Base-by-base conservation (phyloP, 2,113 vertebrate genomes). In the Corythornis madagascariensis region DNA sequence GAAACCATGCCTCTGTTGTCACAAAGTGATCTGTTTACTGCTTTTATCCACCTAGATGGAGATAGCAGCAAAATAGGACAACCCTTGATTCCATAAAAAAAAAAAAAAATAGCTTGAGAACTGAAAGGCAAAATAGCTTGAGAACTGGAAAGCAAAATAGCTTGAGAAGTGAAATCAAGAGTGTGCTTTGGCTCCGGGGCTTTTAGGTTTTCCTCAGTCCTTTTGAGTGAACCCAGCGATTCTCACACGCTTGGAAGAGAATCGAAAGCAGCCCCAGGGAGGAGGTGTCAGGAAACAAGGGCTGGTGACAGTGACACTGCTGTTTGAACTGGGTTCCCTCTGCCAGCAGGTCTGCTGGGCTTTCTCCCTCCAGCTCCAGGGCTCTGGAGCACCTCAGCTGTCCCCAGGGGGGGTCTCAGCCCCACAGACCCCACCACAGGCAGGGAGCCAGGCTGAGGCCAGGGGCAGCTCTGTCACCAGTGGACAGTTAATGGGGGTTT, bases 401-500 rank as follows among this genome's bases (percentile, higher is more conserved):
- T 7, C 16, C 76, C 42, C 50, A 12, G 55, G 10, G 21, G 33
- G 33, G 47, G 13, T 3, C 31, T 43, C 25, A 42, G 47, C 40
- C 33, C 48, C 4, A 29, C 72, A 21, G 35, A 31, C 20, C 21
- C 24, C 2, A 4, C 35, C 5, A 20, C 7, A n/a, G 29, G 38
- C 38, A 52, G 67, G 20, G 69, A 56, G 29, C 20, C 14, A 4
- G 5, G 4, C n/a, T 6, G 1, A 17, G 25, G 31, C 9, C 1
- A 1, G 38, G 31, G 16, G 9, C 20, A 2, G 14, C 14, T 48
- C 43, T 65, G 50, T 7, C 45, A n/a, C 82, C 2, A 0, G 4
- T 11, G 26, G 26, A 10, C 0, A 0, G 17, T 16, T 5, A 26
- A 35, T 4, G 4, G 7, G n/a, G 26, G 15, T 6, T 2, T 48